Evolutionary conservation across 2,113 vertebrate genomes (phyloP).

Genomic region (Ceratotherium simum): DNA sequence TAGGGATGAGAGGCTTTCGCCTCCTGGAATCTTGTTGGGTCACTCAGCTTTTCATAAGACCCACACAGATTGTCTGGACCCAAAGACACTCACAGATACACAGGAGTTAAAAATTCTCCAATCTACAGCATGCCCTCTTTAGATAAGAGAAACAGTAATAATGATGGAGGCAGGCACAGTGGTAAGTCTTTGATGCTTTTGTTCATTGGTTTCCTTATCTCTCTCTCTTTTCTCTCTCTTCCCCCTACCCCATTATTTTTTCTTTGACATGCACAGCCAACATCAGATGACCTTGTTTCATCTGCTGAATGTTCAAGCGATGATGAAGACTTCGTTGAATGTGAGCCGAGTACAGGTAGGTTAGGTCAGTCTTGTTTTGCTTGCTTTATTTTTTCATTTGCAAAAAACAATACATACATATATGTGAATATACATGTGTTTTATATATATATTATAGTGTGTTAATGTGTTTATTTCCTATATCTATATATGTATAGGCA

Average conservation of each 20-base stretch:
- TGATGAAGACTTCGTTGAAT: constrained; percentile 98
- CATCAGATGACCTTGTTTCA: constrained; percentile 97
- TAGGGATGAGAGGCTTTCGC: background rate
- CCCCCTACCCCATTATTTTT: background rate
- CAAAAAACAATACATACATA: constrained; percentile 90
- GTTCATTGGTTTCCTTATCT: constrained; percentile 60
- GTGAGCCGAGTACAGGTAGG: constrained; percentile 99
- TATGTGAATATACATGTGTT: constrained; percentile 85
- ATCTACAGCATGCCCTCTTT: background rate
- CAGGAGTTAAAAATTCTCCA: background rate
- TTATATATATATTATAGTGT: constrained; percentile 82
- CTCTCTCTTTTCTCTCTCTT: constrained; percentile 47
- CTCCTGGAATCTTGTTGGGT: background rate
- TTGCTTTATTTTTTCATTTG: constrained; percentile 95
- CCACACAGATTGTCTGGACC: background rate
- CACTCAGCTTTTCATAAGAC: background rate
- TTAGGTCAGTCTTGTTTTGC: constrained; percentile 96
- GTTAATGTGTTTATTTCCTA: constrained; percentile 66
- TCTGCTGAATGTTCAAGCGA: constrained; percentile 99
- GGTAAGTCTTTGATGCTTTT: background rate
- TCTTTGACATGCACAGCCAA: constrained; percentile 85
- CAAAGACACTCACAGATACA: background rate
- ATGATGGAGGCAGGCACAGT: background rate
- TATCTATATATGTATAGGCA: constrained; percentile 83
- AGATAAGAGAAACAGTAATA: background rate